phyloP scores from a whole-genome alignment of 2,888 invertebrate species.

The Bibio marci region DNA sequence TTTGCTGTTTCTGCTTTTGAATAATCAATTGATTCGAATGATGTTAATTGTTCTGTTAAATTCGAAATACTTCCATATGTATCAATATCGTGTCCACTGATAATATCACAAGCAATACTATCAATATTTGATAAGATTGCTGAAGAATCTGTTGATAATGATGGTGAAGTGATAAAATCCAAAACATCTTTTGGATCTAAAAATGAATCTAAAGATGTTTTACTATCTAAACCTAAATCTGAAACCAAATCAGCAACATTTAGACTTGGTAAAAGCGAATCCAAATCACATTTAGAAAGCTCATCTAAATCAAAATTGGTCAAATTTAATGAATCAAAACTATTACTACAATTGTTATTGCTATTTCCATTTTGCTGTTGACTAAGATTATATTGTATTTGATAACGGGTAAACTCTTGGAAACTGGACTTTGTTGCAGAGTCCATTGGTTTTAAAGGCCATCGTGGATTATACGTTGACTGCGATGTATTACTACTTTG shows the following conservation, averaged over 20 bases:
- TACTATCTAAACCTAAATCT: conserved; percentile 22
- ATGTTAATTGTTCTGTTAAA: neutral
- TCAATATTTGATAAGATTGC: too few relatives aligned
- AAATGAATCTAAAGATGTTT: conserved; percentile 26
- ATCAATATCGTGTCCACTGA: too few relatives aligned
- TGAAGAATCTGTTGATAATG: neutral
- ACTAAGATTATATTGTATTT: conserved; percentile 43
- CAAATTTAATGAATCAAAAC: neutral
- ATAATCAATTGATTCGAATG: conserved; percentile 1
- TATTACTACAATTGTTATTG: neutral
- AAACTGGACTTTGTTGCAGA: conserved; percentile 43
- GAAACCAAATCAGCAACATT: conserved; percentile 38
- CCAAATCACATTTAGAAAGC: conserved; percentile 35
- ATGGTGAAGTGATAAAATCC: conserved; percentile 24
- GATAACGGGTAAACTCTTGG: conserved; percentile 45
- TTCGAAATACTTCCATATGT: neutral
- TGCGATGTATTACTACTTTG: conserved; percentile 8
- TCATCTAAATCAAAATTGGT: conserved; percentile 19
- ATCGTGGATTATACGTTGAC: conserved; percentile 22
- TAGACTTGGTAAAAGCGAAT: conserved; percentile 43
- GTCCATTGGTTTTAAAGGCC: conserved; percentile 36
- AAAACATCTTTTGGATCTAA: conserved; percentile 27
- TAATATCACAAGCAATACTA: too few relatives aligned
- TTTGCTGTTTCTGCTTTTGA: conserved; percentile 20
- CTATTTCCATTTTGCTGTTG: conserved; percentile 27